Evolutionary conservation across 2,888 invertebrate genomes (phyloP).

Genomic region (Invenusta paracnida): DNA sequence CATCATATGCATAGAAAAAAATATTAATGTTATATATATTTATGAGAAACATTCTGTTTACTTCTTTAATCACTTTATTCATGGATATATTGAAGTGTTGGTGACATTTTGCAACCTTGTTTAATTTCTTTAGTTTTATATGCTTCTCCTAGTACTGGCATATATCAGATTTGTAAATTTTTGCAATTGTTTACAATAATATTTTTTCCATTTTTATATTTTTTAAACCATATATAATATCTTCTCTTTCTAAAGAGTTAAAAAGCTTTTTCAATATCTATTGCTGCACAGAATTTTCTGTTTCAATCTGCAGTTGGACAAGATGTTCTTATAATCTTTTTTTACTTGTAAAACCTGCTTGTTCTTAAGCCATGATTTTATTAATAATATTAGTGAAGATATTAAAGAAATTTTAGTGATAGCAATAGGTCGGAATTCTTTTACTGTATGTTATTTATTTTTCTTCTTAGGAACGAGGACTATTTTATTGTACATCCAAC

Average conservation of each 20-base stretch:
- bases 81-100: neutral
- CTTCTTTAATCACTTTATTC: neutral
- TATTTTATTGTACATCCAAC: neutral
- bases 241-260: neutral
- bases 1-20: conserved; percentile 9
- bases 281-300: neutral
- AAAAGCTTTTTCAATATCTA: neutral
- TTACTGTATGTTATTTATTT: neutral
- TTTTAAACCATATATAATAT: neutral
- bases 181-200: neutral
- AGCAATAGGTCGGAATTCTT: neutral
- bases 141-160: neutral
- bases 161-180: neutral
- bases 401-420: neutral
- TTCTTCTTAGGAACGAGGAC: neutral
- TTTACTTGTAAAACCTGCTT: neutral
- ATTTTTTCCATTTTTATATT: neutral
- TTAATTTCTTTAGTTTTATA: neutral
- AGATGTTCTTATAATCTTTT: neutral
- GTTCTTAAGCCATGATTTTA: neutral
- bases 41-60: neutral
- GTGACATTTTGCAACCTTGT: neutral
- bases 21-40: neutral
- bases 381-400: neutral
- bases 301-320: neutral